These are phyloP conservation scores for Chironomus riparius DNA, from an alignment of 2,888 invertebrate genomes.

Conservation along the genomic window DNA sequence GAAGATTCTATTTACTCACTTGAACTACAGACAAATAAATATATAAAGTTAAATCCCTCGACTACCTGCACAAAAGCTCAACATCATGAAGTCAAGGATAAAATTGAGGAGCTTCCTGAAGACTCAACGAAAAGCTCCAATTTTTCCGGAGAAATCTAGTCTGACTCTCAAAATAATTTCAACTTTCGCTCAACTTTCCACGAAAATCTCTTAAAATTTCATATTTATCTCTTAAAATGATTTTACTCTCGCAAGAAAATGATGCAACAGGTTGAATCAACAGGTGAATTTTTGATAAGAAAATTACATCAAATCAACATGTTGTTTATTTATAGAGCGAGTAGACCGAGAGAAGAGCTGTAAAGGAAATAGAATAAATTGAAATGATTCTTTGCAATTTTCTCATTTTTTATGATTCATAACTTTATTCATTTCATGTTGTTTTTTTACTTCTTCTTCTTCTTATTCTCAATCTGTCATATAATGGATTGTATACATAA, in stretches of 20 bases:
- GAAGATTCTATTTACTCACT: too few species aligned
- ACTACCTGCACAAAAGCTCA: background rate
- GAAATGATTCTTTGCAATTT: background rate
- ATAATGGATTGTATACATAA: background rate
- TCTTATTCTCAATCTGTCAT: too few species aligned
- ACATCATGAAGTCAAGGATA: background rate
- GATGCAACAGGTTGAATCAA: background rate
- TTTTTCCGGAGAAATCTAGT: background rate
- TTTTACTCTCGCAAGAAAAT: background rate
- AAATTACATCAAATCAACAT: background rate
- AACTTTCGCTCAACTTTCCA: background rate
- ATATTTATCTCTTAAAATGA: background rate
- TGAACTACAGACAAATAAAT: too few species aligned
- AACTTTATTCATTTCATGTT: too few species aligned
- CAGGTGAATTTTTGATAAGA: background rate
- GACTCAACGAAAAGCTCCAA: background rate
- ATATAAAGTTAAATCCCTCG: too few species aligned
- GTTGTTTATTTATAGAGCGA: background rate
- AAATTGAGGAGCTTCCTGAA: background rate
- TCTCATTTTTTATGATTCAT: too few species aligned
- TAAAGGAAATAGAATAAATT: background rate
- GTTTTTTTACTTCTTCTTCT: too few species aligned
- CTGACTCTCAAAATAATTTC: background rate
- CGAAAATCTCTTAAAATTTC: background rate
- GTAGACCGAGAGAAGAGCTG: too few species aligned